Percentiles rank a stretch among this genome's conserved stretches.
Evolutionary conservation across 2,113 vertebrate species (phyloP).

Genomic region (Gorilla gorilla): DNA sequence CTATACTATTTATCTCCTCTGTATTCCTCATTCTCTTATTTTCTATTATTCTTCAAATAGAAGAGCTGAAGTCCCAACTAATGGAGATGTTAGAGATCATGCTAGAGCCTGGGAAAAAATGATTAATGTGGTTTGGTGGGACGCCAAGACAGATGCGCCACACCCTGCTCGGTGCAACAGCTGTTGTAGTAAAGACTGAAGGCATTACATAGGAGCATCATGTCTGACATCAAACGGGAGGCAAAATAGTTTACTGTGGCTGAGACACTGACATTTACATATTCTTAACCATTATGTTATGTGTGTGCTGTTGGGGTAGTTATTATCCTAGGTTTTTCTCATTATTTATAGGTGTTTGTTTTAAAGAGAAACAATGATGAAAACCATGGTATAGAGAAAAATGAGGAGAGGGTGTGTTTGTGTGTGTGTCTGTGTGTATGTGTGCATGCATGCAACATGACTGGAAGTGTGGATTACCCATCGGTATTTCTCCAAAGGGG

Average conservation of each 20-base stretch:
- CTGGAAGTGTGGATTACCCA: not conserved
- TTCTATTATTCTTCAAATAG: not conserved
- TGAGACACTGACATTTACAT: not conserved
- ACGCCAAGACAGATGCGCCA: not conserved
- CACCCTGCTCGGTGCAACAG: not conserved
- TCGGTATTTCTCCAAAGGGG: not conserved
- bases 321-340: not conserved
- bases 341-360: not conserved
- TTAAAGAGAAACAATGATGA: not conserved
- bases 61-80: not conserved
- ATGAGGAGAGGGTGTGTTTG: not conserved
- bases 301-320: not conserved
- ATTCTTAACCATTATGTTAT: not conserved
- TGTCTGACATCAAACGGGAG: not conserved
- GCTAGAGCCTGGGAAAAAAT: not conserved
- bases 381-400: not conserved
- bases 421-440: not conserved
- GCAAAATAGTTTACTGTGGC: not conserved
- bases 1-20: not conserved
- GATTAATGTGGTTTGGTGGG: conserved; percentile 26
- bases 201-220: not conserved
- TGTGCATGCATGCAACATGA: fast-evolving
- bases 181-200: not conserved
- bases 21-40: not conserved
- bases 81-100: not conserved